Conservation (phyloP, 1,140 invertebrate genomes). For the Apis dorsata region DNA sequence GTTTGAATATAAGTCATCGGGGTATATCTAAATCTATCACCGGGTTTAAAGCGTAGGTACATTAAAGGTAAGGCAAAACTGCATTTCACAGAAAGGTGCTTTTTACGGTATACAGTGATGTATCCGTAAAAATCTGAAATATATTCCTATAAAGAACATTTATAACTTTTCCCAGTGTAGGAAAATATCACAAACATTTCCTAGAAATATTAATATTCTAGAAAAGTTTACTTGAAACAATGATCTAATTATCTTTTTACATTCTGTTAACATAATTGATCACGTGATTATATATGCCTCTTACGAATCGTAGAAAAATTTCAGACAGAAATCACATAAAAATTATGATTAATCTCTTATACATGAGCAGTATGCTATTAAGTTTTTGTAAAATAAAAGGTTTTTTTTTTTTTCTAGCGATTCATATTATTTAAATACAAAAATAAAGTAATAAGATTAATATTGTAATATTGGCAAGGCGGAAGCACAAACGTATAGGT, state of each 20-base stretch:
- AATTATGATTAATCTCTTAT: constrained; percentile 9
- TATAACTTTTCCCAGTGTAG: constrained; percentile 58
- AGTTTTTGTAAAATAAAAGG: constrained; percentile 36
- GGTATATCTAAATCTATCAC: constrained; percentile 75
- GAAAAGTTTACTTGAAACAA: constrained; percentile 57
- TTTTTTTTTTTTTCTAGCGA: background rate
- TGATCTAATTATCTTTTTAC: constrained; percentile 41
- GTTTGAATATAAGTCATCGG: constrained; percentile 63
- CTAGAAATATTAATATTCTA: constrained; percentile 32
- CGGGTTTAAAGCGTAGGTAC: constrained; percentile 74
- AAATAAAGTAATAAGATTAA: constrained; percentile 53
- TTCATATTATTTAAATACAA: constrained; percentile 30
- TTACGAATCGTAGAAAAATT: constrained; percentile 39
- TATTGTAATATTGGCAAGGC: constrained; percentile 59
- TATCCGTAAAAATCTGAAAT: constrained; percentile 55
- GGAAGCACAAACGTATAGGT: constrained; percentile 71
- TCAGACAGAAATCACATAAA: constrained; percentile 38
- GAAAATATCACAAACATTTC: constrained; percentile 62
- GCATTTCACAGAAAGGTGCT: constrained; percentile 68
- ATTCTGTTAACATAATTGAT: constrained; percentile 24
- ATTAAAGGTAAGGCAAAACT: constrained; percentile 78
- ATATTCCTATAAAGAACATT: constrained; percentile 65
- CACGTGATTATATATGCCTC: background rate
- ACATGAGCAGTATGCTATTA: background rate
- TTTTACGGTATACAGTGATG: constrained; percentile 27